Base-by-base conservation (phyloP, 2,113 vertebrate genomes). In the Campylomormyrus tamandua region DNA sequence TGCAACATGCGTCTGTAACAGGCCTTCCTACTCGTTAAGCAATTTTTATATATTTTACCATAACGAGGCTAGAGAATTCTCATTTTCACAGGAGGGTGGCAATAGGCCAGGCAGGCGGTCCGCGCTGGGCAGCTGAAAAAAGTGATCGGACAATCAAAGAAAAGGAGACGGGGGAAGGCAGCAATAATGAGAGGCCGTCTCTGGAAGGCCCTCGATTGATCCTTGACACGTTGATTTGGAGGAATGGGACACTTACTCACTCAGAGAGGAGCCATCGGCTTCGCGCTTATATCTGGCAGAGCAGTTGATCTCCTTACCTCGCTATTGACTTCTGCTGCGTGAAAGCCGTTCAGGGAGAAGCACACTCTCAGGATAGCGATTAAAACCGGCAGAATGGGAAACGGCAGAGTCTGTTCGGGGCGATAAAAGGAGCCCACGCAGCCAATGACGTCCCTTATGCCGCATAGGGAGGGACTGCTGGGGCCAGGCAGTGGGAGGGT, bases 231-330 rank as follows among this genome's bases (percentile, higher is more conserved):
- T 50, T 90, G 89, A 85, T 48, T 27, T n/a, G 42, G 42, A 53
- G 42, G 42, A 87, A 46, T 39, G 46, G 89, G 45, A 24, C 42
- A 50, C 83, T 86, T 90, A 49, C 19, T 86, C 83, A 35, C 27
- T 39, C 13, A 35, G 35, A 53, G 46, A 10, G 48, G 35, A 89
- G 27, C 58, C 89, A 58, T 42, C 27, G 77, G 31, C 56, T 90
- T 45, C 48, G 58, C 66, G 45, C 83, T 45, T 86, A 27, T 49
- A 90, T 42, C 89, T 83, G 27, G n/a, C 83, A 70, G 56, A 48
- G 52, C 42, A 50, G 83, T 27, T 70, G 89, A 90, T 87, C 10
- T 66, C 27, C 89, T 39, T 74, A 87, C 84, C 53, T 70, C 50
- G 2, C 56, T 80, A 52, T 90, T 87, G 89, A 87, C 46, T 27